These are phyloP conservation scores for Pagetopsis macropterus DNA, from an alignment of 2,797 vertebrate genomes.

Conservation along the genomic window DNA sequence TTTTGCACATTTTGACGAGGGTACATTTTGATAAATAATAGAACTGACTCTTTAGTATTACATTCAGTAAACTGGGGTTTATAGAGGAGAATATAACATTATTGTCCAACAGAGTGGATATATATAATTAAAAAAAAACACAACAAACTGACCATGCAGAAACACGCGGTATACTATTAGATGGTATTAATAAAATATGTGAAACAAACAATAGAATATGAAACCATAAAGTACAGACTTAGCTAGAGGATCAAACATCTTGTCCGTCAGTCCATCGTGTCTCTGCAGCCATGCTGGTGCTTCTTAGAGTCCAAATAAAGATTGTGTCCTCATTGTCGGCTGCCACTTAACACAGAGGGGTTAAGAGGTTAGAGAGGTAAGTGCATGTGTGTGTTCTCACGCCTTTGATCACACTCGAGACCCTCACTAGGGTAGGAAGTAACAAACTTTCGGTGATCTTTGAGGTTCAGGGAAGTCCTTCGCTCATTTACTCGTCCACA, in stretches of 20 bases:
- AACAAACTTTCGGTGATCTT: slow-evolving; percentile 69
- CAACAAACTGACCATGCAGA: neutral
- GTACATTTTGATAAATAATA: neutral
- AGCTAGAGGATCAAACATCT: slow-evolving; percentile 10
- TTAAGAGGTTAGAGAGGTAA: slow-evolving; percentile 66
- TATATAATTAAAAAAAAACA: neutral
- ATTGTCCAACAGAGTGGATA: neutral
- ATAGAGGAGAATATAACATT: neutral
- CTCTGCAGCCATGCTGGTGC: neutral
- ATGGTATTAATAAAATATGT: neutral
- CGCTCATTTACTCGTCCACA: slow-evolving; percentile 49
- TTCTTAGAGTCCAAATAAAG: slow-evolving; percentile 46
- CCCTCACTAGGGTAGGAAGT: slow-evolving; percentile 71
- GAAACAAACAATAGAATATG: neutral
- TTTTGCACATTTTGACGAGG: neutral
- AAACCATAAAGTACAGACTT: neutral
- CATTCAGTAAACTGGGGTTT: neutral
- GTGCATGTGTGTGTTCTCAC: slow-evolving; percentile 71
- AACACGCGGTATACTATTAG: neutral
- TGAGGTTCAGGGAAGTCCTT: slow-evolving; percentile 56
- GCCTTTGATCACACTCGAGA: slow-evolving; percentile 71
- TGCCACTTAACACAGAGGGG: slow-evolving; percentile 65
- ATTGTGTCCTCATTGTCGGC: slow-evolving; percentile 52
- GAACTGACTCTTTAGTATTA: neutral
- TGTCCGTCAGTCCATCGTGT: slow-evolving; percentile 6